Evolutionary conservation across 2,797 vertebrate species (phyloP).

Genomic region (Gorsachius magnificus): DNA sequence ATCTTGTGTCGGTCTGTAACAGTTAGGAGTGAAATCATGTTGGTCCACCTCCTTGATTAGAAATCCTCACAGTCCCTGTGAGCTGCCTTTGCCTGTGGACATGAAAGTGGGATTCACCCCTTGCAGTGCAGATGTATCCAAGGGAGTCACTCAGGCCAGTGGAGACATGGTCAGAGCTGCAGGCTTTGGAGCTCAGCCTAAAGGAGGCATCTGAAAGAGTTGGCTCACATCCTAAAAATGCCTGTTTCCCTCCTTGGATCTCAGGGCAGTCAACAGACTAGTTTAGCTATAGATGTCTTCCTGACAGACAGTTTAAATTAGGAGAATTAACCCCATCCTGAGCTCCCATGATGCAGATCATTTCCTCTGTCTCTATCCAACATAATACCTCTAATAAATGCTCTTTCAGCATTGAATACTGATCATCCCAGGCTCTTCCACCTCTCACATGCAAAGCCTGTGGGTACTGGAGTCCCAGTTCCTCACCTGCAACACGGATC

Average conservation of each 20-base stretch:
- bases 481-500: not conserved
- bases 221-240: not conserved
- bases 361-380: not conserved
- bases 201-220: not conserved
- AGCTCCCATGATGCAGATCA: not conserved
- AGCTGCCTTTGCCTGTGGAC: not conserved
- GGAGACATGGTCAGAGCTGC: not conserved
- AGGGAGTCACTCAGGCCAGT: not conserved
- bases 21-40: not conserved
- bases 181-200: not conserved
- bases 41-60: not conserved
- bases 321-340: not conserved
- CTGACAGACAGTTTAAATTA: not conserved
- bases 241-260: not conserved
- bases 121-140: not conserved
- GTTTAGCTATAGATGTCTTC: not conserved
- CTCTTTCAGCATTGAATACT: not conserved
- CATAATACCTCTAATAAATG: not conserved
- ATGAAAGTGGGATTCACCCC: not conserved
- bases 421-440: not conserved
- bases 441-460: not conserved
- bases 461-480: not conserved
- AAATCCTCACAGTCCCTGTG: not conserved
- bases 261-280: not conserved
- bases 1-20: not conserved